A percentile compares a stretch with the other conserved stretches of the same genome.
Conservation (phyloP, 1,140 invertebrate species). For the Cylas formicarius region DNA sequence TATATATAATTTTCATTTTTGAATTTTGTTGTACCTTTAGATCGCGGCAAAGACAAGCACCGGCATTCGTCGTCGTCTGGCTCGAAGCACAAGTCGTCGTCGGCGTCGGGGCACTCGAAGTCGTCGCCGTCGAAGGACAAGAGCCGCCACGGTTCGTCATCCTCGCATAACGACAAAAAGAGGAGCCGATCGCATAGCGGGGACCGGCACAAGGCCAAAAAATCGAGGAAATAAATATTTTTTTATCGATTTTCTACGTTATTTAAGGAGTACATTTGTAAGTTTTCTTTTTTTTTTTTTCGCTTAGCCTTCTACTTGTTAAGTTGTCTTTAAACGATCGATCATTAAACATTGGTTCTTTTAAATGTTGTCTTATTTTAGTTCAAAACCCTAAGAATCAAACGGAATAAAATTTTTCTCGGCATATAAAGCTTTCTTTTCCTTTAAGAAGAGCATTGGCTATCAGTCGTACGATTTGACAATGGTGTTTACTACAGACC, state of each 20-base stretch:
- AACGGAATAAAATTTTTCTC: no score
- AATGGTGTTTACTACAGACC: no score
- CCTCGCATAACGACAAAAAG: conserved; percentile 47
- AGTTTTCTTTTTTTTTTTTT: neutral
- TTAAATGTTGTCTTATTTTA: no score
- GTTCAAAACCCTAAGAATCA: no score
- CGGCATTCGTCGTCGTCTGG: conserved; percentile 32
- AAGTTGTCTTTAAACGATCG: neutral
- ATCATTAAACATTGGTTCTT: no score
- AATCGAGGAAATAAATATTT: conserved; percentile 50
- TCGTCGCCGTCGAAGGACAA: conserved; percentile 36
- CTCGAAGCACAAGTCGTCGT: conserved; percentile 35
- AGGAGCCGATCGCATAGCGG: conserved; percentile 64
- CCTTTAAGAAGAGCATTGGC: no score
- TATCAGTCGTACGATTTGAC: no score
- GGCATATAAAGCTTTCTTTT: no score
- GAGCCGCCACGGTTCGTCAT: conserved; percentile 21
- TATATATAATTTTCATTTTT: no score
- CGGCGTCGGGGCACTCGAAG: conserved; percentile 35
- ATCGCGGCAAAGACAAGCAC: conserved; percentile 34
- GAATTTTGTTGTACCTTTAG: no score
- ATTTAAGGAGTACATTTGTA: neutral
- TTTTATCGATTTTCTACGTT: conserved; percentile 2
- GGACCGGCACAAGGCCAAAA: conserved; percentile 61
- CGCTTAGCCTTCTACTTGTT: neutral